Evolutionary conservation across 2,888 invertebrate species (phyloP), one percentile per base, ranked within the genome.

Genomic region (Apamea epomidion): DNA sequence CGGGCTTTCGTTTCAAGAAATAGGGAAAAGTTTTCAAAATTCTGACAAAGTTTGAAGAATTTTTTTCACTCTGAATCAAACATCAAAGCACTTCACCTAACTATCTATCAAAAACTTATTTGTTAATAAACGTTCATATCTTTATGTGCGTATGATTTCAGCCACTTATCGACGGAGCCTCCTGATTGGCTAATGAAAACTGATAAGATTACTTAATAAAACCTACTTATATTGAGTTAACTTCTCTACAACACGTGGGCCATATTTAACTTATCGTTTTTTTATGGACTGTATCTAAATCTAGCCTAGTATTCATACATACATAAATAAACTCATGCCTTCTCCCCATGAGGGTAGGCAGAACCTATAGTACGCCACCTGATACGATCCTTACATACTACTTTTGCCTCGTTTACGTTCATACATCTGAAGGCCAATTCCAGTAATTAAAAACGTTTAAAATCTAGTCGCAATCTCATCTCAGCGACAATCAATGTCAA

Each of bases 141-240:
- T 29, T 0, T 42, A 62, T 58, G 42, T 68, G 76, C 48, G 25
- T 8, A 18, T 60, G 64, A 76, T 74, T 78, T 73, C 74, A 60
- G 45, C 25, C 72, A 51, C 54, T 75, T 83, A 75, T 58, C 72
- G 5, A 37, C 18, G 29, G 21, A 80, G 71, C 62, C 25, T 29
- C n/a, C n/a, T 73, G 83, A 76, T 85, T 85, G 85, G 82, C 37
- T 25, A 37, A 10, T 74, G 80, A 86, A 89, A 76, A 84, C 72
- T 67, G 89, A 89, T 88, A 79, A 88, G 78, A 76, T 86, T 81
- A 78, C 42, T 0, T 67, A 82, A 88, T 82, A 81, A 78, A 64
- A 58, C 21, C 12, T 37, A 64, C 21, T 75, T 83, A 83, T 45
- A 45, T 45, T 45, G 42, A 67, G 65, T 69, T 70, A 80, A 68